These are phyloP conservation scores for Lerema accius DNA, from an alignment of 1,140 invertebrate species.

Conservation along the genomic window DNA sequence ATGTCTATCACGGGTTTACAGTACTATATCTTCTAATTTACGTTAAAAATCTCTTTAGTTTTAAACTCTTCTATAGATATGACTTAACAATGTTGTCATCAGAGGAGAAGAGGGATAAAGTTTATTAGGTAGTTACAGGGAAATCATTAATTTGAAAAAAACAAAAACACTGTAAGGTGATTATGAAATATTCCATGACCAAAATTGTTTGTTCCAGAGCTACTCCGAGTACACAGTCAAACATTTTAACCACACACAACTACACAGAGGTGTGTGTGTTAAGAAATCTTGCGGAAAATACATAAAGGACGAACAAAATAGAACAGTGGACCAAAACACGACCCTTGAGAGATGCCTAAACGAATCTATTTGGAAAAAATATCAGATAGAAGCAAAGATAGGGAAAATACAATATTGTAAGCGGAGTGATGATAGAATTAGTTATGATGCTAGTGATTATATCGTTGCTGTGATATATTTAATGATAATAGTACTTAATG, in stretches of 20 bases:
- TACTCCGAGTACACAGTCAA: conserved; percentile 73
- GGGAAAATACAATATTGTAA: conserved; percentile 43
- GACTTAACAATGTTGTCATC: too few species aligned
- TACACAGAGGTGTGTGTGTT: conserved; percentile 81
- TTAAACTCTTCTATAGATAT: too few species aligned
- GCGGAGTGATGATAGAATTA: conserved; percentile 33
- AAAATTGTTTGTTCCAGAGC: conserved; percentile 48
- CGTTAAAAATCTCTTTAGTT: too few species aligned
- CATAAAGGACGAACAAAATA: conserved; percentile 37
- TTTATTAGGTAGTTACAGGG: too few species aligned
- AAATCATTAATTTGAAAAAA: too few species aligned
- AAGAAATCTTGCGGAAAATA: conserved; percentile 50
- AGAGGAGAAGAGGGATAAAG: too few species aligned
- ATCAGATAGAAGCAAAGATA: conserved; percentile 43
- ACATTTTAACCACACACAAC: conserved; percentile 80
- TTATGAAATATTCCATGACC: conserved; percentile 3
- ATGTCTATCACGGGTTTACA: too few species aligned
- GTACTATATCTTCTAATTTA: too few species aligned
- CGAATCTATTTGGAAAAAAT: conserved; percentile 42
- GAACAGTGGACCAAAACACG: conserved; percentile 33
- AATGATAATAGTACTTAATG: conserved; percentile 41
- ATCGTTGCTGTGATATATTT: conserved; percentile 40
- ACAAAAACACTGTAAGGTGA: neutral
- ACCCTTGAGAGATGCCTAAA: conserved; percentile 47
- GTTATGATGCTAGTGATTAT: conserved; percentile 40